Evolutionary conservation across 2,113 vertebrate species (phyloP), one percentile per base, ranked within the genome.

Genomic region (Excalfactoria chinensis): DNA sequence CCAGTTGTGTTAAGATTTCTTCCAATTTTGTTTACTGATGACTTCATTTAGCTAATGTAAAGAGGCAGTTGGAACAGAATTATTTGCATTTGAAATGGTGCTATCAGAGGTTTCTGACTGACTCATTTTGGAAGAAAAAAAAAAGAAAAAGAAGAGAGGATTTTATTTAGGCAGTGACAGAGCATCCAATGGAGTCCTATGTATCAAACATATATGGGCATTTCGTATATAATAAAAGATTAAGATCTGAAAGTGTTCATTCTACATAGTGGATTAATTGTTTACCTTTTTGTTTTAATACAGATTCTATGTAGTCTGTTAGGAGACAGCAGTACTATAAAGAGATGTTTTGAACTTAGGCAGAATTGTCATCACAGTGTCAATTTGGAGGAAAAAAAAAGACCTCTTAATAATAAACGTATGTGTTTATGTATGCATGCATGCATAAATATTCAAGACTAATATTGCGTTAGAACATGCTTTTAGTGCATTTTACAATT

Each of bases 31-130:
- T 97, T 98, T 98, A 98, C 98, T 98, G 98, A 98, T 98, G 97
- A 98, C 98, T 98, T 98, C 97, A 98, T 98, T 98, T 98, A 98
- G 98, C 98, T 98, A 98, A 98, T 98, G 97, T 97, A 98, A 98
- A 97, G 97, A 98, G 98, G 98, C 98, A 97, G 97, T 98, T 97
- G 98, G 97, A 98, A 97, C 97, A 97, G 97, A 98, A 98, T 98
- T 98, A 98, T 98, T 98, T 98, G 98, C 98, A 98, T 98, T 97
- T 97, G 98, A 97, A 98, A 97, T 97, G 97, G 96, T 16, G 93
- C 97, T 97, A 97, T 97, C 96, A 97, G 96, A 97, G 95, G 92
- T 97, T 98, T 97, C 95, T 97, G 97, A 96, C 97, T 97, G 93
- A 97, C 94, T 97, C 92, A 94, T 98, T 98, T 90, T 37, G 1